phyloP scores from a whole-genome alignment of 1,140 invertebrate species.

The Papilio xuthus region DNA sequence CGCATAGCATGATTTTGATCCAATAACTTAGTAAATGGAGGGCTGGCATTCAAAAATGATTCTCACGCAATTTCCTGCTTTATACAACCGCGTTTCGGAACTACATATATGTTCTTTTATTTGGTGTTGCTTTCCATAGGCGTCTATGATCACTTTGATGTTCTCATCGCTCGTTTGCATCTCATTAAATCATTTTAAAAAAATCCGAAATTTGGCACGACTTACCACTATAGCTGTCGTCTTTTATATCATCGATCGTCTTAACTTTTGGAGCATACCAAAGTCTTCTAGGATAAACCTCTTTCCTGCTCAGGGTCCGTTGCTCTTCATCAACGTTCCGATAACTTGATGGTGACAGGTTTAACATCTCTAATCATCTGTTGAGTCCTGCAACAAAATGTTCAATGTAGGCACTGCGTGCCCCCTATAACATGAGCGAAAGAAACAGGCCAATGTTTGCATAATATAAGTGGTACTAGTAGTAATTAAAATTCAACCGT shows the following conservation, averaged over 20 bases:
- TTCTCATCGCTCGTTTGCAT: too few species aligned
- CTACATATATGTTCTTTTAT: too few species aligned
- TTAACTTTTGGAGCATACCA: constrained; percentile 69
- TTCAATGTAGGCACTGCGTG: constrained; percentile 9
- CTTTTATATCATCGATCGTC: constrained; percentile 54
- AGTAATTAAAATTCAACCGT: too few species aligned
- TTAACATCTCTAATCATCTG: constrained; percentile 78
- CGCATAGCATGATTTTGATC: too few species aligned
- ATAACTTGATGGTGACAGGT: constrained; percentile 71
- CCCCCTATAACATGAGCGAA: neutral
- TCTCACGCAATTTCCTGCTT: too few species aligned
- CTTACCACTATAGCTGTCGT: constrained; percentile 49
- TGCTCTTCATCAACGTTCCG: constrained; percentile 63
- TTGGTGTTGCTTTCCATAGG: too few species aligned
- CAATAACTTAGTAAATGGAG: too few species aligned
- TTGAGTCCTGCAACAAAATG: constrained; percentile 61
- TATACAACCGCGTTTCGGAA: too few species aligned
- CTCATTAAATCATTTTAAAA: too few species aligned
- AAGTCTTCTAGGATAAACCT: constrained; percentile 69
- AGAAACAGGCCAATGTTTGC: neutral
- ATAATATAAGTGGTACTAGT: too few species aligned
- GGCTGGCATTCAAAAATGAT: too few species aligned
- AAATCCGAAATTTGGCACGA: neutral
- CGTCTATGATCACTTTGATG: too few species aligned
- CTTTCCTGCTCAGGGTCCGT: constrained; percentile 65